Conservation (phyloP, 2,797 vertebrate species). For the Tapera naevia region DNA sequence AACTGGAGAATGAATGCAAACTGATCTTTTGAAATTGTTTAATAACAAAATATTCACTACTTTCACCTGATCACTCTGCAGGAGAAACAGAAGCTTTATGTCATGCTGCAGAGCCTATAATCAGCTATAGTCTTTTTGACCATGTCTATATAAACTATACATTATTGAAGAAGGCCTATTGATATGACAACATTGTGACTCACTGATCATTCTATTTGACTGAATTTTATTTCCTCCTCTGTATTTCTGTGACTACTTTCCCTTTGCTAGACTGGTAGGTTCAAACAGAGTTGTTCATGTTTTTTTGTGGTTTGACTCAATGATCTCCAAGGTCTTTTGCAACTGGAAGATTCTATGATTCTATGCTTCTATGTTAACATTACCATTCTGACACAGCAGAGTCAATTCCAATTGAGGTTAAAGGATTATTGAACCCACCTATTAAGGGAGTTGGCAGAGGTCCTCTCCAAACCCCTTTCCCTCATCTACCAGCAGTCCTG, state of each 20-base stretch:
- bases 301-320: no score
- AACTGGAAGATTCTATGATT: no score
- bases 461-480: no score
- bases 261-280: background rate
- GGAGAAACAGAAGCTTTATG: background rate
- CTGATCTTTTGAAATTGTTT: background rate
- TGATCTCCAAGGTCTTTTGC: no score
- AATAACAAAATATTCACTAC: background rate
- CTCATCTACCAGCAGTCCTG: no score
- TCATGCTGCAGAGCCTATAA: background rate
- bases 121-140: background rate
- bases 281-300: background rate
- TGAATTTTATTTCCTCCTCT: background rate
- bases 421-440: background rate
- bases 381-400: background rate
- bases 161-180: background rate
- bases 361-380: no score
- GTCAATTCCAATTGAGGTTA: background rate
- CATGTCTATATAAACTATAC: background rate
- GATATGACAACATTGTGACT: background rate
- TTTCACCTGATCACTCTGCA: background rate
- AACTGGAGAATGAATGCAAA: background rate
- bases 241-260: background rate
- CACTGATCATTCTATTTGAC: background rate
- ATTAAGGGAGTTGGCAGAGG: no score